Evolutionary conservation across 2,797 vertebrate species (phyloP), one percentile per base, ranked within the genome.

Genomic region (Periophthalmus magnuspinnatus): DNA sequence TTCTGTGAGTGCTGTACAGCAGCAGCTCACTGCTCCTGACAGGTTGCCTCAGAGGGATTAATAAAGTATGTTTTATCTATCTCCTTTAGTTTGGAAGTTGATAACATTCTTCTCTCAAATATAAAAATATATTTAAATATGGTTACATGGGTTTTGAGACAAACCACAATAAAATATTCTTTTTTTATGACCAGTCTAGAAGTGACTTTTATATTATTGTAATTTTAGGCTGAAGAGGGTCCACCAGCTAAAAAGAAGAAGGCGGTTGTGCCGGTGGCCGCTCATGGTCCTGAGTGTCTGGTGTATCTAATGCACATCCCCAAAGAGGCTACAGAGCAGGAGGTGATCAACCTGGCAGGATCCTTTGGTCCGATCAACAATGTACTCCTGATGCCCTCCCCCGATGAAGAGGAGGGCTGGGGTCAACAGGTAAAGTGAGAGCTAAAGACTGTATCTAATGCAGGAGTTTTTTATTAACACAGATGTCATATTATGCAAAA

Each of bases 311-410:
- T 81, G 0, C 85, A 86, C 64, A 90, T 91, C 65, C 90, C 90
- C 0, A 74, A 71, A 0, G 81, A 91, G 2, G 85, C 88, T 3
- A 65, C 87, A 0, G 85, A 91, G 28, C 84, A 93, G 76, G 88
- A 92, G 72, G 85, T 93, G 2, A 89, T 78, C 0, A 71, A 88
- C 50, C 19, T 90, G 69, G 86, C 85, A 2, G 69, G 88, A 4
- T 81, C 84, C 14, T 90, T 89, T 55, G 91, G 91, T 47, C 86
- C 84, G 64, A 90, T 90, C 79, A 88, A 90, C 74, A 90, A 89
- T 0, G 87, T 92, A 56, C 76, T 88, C 66, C 84, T 92, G 5
- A 70, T 88, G 70, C 79, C 85, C 0, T 69, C 74, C 62, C 82
- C 82, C 0, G 79, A 81, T 48, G 83, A 81, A 8, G 86, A 87